Evolutionary conservation across 2,797 vertebrate species (phyloP).

Genomic region (Gastrophryne carolinensis): DNA sequence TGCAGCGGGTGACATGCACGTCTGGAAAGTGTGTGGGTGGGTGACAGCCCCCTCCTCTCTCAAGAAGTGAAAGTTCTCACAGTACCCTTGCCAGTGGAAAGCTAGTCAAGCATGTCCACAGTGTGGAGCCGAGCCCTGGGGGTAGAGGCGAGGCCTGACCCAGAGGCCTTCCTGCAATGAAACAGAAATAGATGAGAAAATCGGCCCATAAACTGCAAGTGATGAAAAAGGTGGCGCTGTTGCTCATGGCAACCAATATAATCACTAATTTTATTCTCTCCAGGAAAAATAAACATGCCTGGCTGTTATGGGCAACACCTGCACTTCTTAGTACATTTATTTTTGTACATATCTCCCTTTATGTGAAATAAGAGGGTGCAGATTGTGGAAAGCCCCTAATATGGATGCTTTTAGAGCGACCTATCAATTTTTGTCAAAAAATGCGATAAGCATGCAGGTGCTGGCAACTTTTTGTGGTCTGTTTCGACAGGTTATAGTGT

Average conservation of each 20-base stretch:
- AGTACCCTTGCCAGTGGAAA: neutral
- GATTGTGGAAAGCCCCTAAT: no score
- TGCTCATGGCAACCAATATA: neutral
- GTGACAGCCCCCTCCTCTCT: neutral
- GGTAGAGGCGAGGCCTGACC: neutral
- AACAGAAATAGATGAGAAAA: no score
- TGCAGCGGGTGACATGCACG: neutral
- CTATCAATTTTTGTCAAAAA: no score
- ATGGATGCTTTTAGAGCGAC: no score
- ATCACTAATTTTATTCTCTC: no score
- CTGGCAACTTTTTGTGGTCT: no score
- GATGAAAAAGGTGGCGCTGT: neutral
- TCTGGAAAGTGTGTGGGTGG: neutral
- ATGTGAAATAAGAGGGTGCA: no score
- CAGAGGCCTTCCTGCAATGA: neutral
- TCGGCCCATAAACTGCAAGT: neutral
- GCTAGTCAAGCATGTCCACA: constrained; percentile 2
- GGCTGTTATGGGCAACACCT: no score
- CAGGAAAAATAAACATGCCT: neutral
- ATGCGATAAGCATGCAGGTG: no score
- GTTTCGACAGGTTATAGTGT: no score
- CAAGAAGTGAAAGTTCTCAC: neutral
- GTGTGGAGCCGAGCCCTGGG: neutral
- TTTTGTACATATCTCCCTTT: no score
- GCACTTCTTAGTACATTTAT: neutral